These are phyloP conservation scores for Drosophila arizonae DNA, from an alignment of 1,140 invertebrate genomes.

Conservation along the genomic window DNA sequence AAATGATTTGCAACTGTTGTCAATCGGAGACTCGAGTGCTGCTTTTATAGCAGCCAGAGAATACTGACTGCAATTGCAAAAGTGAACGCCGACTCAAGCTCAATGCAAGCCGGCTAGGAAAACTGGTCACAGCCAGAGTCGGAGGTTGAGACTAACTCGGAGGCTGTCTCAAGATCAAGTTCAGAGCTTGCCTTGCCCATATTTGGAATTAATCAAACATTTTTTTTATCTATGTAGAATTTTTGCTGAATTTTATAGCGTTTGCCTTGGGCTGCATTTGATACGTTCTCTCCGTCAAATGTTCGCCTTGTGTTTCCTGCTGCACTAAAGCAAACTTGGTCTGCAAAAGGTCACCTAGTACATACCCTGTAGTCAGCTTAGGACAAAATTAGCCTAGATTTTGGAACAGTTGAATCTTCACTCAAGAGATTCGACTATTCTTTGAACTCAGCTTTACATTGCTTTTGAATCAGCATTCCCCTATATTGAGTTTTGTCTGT, in stretches of 20 bases:
- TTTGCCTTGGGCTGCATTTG: constrained; percentile 41
- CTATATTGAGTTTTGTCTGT: too few relatives aligned
- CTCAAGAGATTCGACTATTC: too few relatives aligned
- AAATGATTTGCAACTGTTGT: constrained; percentile 68
- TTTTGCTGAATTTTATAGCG: constrained; percentile 26
- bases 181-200: constrained; percentile 72
- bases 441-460: too few relatives aligned
- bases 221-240: constrained; percentile 49
- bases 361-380: neutral
- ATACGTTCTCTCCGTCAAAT: constrained; percentile 10
- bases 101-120: constrained; percentile 68
- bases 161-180: constrained; percentile 74
- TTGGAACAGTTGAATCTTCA: too few relatives aligned
- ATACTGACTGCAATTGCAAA: constrained; percentile 49
- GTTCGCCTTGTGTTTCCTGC: constrained; percentile 58
- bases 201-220: constrained; percentile 56
- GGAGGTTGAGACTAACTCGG: neutral
- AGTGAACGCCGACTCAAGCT: constrained; percentile 60
- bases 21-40: constrained; percentile 15
- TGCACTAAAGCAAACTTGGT: constrained; percentile 11
- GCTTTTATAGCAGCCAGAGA: constrained; percentile 63
- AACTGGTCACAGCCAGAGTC: constrained; percentile 49
- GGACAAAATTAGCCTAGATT: too few relatives aligned
- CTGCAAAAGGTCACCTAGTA: neutral
- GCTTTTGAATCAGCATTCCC: too few relatives aligned